Evolutionary conservation across 2,888 invertebrate genomes (phyloP).

Genomic region (Antheraea yamamai): DNA sequence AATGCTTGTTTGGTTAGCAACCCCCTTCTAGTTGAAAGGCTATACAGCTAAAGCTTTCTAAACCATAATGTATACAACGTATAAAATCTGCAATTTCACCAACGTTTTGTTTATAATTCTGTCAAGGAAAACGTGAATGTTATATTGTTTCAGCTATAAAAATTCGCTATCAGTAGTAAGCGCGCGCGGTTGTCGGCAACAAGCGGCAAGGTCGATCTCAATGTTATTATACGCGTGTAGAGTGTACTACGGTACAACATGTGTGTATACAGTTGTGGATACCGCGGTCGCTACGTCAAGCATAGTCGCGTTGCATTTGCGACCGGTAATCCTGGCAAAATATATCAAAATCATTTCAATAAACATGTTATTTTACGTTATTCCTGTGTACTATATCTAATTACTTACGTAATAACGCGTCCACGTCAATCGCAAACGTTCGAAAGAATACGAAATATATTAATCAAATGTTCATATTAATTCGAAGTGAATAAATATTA

Average conservation of each 20-base stretch:
- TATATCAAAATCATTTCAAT: neutral
- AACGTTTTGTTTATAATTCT: neutral
- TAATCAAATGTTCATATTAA: neutral
- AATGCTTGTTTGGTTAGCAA: too few relatives aligned
- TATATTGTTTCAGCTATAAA: conserved; percentile 24
- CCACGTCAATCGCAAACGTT: neutral
- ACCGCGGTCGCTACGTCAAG: conserved; percentile 23
- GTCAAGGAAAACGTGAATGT: neutral
- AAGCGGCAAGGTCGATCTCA: conserved; percentile 70
- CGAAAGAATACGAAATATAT: neutral
- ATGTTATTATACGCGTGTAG: conserved; percentile 55
- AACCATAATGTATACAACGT: neutral
- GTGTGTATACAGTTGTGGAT: conserved; percentile 53
- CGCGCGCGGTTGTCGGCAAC: conserved; percentile 52
- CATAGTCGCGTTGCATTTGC: neutral
- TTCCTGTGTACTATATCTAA: neutral
- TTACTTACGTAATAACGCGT: neutral
- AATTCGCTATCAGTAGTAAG: conserved; percentile 42
- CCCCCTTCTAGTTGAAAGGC: too few relatives aligned
- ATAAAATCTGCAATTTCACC: neutral
- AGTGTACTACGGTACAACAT: conserved; percentile 34
- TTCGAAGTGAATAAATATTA: neutral
- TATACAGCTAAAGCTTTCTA: too few relatives aligned
- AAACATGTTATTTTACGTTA: neutral
- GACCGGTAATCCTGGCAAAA: neutral